phyloP scores from a whole-genome alignment of 1,140 invertebrate genomes.

The Aphidius gifuensis region DNA sequence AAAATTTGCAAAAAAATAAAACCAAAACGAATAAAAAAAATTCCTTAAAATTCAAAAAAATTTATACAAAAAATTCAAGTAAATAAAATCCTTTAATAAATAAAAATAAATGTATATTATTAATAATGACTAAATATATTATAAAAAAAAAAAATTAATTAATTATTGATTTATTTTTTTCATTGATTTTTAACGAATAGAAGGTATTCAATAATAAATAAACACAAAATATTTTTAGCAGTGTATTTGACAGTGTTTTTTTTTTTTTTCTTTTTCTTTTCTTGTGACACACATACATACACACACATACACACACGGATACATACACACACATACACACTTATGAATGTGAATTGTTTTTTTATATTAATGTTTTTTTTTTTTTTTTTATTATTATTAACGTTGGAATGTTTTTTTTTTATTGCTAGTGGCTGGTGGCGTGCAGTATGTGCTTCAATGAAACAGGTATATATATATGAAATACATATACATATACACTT shows the following conservation, averaged over 20 bases:
- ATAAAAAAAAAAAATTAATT: neutral
- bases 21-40: no score
- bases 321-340: conserved; percentile 48
- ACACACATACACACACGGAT: conserved; percentile 43
- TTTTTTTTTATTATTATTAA: conserved; percentile 24
- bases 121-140: no score
- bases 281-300: conserved; percentile 45
- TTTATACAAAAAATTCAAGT: no score
- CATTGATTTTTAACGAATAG: conserved; percentile 5
- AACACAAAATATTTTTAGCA: conserved; percentile 35
- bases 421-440: conserved; percentile 48
- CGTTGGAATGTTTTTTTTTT: conserved; percentile 49
- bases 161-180: neutral
- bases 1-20: no score
- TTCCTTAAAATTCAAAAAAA: no score
- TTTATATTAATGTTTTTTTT: conserved; percentile 17
- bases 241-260: conserved; percentile 54
- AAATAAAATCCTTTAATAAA: no score
- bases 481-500: neutral
- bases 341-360: conserved; percentile 38
- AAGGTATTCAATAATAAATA: conserved; percentile 23
- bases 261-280: conserved; percentile 36
- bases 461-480: no score
- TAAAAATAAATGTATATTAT: no score
- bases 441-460: conserved; percentile 35